Evolutionary conservation across 2,888 invertebrate genomes (phyloP), one percentile per base, ranked within the genome.

Genomic region (Lochmaea crataegi): DNA sequence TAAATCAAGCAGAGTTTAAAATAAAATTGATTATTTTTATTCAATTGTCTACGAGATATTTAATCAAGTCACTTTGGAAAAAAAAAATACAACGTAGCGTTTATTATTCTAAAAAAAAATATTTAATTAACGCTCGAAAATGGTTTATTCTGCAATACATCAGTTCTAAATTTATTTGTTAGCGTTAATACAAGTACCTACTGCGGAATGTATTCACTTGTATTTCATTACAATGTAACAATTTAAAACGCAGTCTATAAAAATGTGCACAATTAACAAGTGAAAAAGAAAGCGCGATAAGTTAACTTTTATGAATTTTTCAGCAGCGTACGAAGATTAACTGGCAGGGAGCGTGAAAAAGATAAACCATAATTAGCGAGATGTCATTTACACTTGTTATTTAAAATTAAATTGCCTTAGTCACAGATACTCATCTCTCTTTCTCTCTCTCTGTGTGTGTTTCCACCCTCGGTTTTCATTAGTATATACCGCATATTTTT

Each of bases 331-430:
- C 85, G 86, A 86, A 86, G 86, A 87, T 87, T 84, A 86, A 87
- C 84, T 83, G 82, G 82, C 81, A 81, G 84, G 83, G 84, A 82
- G 83, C 82, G 84, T 82, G 77, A 75, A 81, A 83, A 85, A 87
- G 87, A 87, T 87, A 87, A 87, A 87, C 86, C 85, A 87, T 87
- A 87, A 87, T 87, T 87, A 87, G 86, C 85, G 80, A 81, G 83
- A 84, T 87, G 87, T 87, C 87, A 86, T 87, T 87, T 87, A 87
- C 86, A 87, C 86, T 87, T 87, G 87, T 87, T 86, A 86, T 86
- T 87, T 86, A 85, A 87, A 87, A 87, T 86, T 86, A 86, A 86
- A 87, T 78, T 78, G 76, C 76, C 72, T 74, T 73, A 75, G 68
- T 72, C 78, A 72, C 78, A 76, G 78, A 78, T 75, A 76, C 68